These are phyloP conservation scores for Alauda arvensis DNA, from an alignment of 2,797 vertebrate species.

Conservation along the genomic window DNA sequence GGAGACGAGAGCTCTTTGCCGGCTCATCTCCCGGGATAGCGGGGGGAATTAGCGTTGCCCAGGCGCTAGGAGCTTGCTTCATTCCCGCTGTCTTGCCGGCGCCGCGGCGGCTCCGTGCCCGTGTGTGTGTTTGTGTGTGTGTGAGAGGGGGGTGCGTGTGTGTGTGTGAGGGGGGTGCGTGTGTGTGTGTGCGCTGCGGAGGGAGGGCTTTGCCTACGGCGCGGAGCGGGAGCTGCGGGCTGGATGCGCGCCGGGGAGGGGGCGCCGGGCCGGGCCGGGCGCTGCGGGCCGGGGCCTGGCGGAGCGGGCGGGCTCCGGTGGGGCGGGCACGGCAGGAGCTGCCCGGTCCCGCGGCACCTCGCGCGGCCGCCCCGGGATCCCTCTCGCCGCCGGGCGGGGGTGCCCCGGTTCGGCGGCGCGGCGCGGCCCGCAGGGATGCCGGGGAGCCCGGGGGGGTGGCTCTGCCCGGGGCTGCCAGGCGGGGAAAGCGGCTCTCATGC, in stretches of 20 bases:
- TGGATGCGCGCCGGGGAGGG: not conserved
- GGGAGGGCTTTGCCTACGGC: not conserved
- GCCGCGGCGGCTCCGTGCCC: not conserved
- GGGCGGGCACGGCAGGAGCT: not conserved
- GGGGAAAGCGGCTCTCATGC: conserved; percentile 48
- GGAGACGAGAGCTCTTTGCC: not conserved
- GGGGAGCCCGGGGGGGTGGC: not conserved
- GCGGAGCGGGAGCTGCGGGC: conserved; percentile 21
- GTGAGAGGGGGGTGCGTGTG: not conserved
- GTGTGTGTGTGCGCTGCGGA: conserved; percentile 12
- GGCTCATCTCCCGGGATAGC: not conserved
- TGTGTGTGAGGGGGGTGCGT: not conserved
- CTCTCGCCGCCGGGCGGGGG: not conserved
- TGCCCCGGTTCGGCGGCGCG: not conserved
- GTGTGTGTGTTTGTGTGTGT: not conserved
- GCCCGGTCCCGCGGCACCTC: not conserved
- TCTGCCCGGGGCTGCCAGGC: not conserved
- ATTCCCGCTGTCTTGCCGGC: not conserved
- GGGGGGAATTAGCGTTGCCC: not conserved
- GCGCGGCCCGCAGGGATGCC: conserved; percentile 11
- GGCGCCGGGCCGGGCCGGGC: not conserved
- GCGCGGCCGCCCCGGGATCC: not conserved
- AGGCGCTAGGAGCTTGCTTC: not conserved
- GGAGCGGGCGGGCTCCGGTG: not conserved
- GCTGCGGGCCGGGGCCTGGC: not conserved